Evolutionary conservation across 2,797 vertebrate genomes (phyloP).

Genomic region (Anniella stebbinsi): DNA sequence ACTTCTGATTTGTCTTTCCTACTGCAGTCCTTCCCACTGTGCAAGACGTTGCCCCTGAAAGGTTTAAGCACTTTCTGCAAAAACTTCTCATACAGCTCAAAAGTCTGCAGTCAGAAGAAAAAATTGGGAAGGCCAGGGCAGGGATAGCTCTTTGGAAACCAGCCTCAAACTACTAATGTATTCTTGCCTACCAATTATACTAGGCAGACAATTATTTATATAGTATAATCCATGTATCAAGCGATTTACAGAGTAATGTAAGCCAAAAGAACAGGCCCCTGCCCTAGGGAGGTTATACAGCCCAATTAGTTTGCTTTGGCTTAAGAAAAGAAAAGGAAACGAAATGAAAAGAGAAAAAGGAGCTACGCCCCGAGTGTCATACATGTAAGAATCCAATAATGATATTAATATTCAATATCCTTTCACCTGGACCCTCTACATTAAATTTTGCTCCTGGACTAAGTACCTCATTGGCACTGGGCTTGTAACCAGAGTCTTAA

Average conservation of each 20-base stretch:
- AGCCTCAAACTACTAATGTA: neutral
- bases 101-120: neutral
- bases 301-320: neutral
- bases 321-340: neutral
- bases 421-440: neutral
- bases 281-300: neutral
- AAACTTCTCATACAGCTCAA: neutral
- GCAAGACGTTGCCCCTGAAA: neutral
- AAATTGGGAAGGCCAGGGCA: neutral
- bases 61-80: neutral
- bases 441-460: conserved; percentile 4
- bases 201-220: neutral
- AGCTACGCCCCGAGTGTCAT: neutral
- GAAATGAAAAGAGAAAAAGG: neutral
- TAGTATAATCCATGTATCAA: neutral
- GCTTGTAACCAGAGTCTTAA: conserved; percentile 10
- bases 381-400: neutral
- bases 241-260: neutral
- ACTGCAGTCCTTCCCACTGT: neutral
- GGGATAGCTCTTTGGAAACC: neutral
- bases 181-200: neutral
- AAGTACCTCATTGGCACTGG: conserved; percentile 3
- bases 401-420: neutral
- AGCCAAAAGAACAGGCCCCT: neutral
- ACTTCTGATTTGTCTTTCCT: neutral